Evolutionary conservation across 2,113 vertebrate species (phyloP).

Genomic region (Piliocolobus tephrosceles): DNA sequence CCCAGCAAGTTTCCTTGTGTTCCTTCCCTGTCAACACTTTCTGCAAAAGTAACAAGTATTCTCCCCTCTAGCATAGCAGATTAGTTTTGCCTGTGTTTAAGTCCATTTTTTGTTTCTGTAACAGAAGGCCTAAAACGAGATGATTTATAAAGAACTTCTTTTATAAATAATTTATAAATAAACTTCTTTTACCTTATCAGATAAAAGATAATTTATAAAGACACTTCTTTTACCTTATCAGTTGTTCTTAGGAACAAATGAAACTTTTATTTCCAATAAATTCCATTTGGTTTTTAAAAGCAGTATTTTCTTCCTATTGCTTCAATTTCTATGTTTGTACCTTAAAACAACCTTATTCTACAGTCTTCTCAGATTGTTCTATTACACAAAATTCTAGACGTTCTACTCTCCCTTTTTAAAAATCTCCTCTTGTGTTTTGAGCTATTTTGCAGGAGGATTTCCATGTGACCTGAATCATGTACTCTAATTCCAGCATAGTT

Average conservation of each 20-base stretch:
- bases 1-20: neutral
- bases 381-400: neutral
- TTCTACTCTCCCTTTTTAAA: neutral
- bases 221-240: neutral
- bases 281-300: neutral
- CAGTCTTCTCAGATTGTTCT: neutral
- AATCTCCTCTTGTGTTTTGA: neutral
- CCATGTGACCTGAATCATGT: neutral
- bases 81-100: neutral
- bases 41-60: neutral
- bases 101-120: neutral
- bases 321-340: neutral
- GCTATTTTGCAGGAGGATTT: neutral
- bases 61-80: neutral
- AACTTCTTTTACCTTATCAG: too few species aligned
- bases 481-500: neutral
- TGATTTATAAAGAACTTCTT: too few species aligned
- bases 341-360: neutral
- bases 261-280: neutral
- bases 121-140: neutral
- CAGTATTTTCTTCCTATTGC: neutral
- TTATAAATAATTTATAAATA: too few species aligned
- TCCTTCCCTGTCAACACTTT: neutral
- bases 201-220: too few species aligned
- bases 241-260: conserved; percentile 14